Percentiles rank a stretch among this genome's conserved stretches.
phyloP scores from a whole-genome alignment of 2,113 vertebrate genomes.

The Crotalus viridis region DNA sequence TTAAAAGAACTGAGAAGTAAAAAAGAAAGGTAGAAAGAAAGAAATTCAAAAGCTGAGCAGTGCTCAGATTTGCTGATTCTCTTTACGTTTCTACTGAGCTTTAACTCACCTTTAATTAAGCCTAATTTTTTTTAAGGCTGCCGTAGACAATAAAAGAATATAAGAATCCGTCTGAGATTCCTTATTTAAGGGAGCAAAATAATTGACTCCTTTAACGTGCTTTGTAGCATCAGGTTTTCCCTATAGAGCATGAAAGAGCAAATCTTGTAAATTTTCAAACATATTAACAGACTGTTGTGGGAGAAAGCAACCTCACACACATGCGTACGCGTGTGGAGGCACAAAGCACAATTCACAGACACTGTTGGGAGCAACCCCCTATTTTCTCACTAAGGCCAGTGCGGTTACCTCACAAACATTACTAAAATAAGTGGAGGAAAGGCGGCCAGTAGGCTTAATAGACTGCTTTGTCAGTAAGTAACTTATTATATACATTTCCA shows the following conservation, averaged over 20 bases:
- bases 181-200: conserved; percentile 22
- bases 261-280: conserved; percentile 33
- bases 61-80: conserved; percentile 76
- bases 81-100: conserved; percentile 74
- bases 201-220: conserved; percentile 44
- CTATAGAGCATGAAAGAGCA: conserved; percentile 34
- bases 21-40: conserved; percentile 63
- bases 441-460: neutral
- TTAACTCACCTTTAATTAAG: conserved; percentile 76
- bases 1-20: conserved; percentile 82
- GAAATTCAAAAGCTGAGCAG: conserved; percentile 79
- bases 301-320: conserved; percentile 4
- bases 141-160: conserved; percentile 44
- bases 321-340: conserved; percentile 1
- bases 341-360: conserved; percentile 6
- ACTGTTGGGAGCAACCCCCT: neutral
- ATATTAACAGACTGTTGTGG: conserved; percentile 19
- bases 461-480: neutral
- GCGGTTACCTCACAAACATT: neutral
- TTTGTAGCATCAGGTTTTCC: conserved; percentile 25
- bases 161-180: conserved; percentile 40
- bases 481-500: neutral
- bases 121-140: conserved; percentile 52
- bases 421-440: conserved; percentile 15
- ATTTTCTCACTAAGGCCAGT: neutral